Conservation (phyloP, 2,888 invertebrate species). For the Galerucella nymphaeae region DNA sequence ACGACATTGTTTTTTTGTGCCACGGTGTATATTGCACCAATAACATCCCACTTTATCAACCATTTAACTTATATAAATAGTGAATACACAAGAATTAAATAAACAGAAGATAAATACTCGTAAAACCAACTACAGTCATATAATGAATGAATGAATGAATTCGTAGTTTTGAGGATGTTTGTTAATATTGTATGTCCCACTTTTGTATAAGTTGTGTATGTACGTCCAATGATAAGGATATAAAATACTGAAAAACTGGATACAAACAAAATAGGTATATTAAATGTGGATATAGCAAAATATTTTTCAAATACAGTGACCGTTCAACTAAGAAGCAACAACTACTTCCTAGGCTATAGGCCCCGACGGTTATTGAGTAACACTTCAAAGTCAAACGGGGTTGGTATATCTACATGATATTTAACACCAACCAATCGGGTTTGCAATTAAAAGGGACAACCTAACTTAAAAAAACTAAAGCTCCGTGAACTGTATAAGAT, state of each 20-base stretch:
- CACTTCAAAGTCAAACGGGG: no score
- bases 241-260: not conserved
- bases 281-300: no score
- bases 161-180: slow-evolving; percentile 5
- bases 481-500: no score
- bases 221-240: not conserved
- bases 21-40: not conserved
- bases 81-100: slow-evolving; percentile 11
- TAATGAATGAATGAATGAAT: slow-evolving; percentile 10
- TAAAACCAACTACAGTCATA: slow-evolving; percentile 6
- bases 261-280: no score
- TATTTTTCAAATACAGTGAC: no score
- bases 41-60: not conserved
- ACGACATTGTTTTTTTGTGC: not conserved
- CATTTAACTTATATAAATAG: not conserved
- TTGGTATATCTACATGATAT: no score
- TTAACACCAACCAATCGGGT: no score
- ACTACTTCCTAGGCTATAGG: no score
- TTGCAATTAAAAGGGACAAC: no score
- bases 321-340: no score
- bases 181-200: not conserved
- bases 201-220: not conserved
- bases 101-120: slow-evolving; percentile 17
- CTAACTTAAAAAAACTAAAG: no score
- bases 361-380: no score